phyloP scores from a whole-genome alignment of 92 coral and sea anemone species.

The Zoanthus sociatus region DNA sequence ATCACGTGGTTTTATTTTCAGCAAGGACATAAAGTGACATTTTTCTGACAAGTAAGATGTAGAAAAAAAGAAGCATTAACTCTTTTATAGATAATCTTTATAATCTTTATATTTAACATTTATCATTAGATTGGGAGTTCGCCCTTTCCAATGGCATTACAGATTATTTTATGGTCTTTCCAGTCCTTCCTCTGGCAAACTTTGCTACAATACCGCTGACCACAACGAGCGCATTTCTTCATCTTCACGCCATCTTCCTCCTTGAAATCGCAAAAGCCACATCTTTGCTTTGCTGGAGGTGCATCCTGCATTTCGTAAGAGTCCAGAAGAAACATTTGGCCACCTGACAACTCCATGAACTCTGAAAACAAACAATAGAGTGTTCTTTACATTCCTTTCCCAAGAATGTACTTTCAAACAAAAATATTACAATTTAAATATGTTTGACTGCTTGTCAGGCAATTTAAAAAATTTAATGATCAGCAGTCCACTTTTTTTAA shows the following conservation, averaged over 20 bases:
- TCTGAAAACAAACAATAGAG: conserved; percentile 17
- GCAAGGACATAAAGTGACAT: no score
- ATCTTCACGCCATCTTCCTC: conserved; percentile 58
- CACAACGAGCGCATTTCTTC: conserved; percentile 60
- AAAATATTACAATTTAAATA: no score
- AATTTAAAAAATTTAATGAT: no score
- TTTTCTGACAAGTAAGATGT: no score
- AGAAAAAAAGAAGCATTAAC: no score
- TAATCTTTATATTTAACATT: not conserved
- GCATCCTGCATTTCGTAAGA: conserved; percentile 49
- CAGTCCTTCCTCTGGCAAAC: conserved; percentile 60
- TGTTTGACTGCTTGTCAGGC: no score
- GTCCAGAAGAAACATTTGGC: conserved; percentile 45
- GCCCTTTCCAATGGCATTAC: conserved; percentile 26
- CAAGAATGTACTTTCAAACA: no score
- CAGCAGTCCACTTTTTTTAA: no score
- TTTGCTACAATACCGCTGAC: conserved; percentile 56
- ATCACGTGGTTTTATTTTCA: no score
- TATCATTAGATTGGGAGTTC: conserved; percentile 13
- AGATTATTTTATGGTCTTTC: conserved; percentile 48
- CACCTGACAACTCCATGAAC: conserved; percentile 65
- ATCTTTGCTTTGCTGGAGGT: conserved; percentile 24
- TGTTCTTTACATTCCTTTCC: no score
- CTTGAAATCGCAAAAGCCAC: conserved; percentile 59
- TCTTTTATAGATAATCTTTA: no score